phyloP scores from a whole-genome alignment of 2,113 vertebrate genomes.

The Elgaria multicarinata region DNA sequence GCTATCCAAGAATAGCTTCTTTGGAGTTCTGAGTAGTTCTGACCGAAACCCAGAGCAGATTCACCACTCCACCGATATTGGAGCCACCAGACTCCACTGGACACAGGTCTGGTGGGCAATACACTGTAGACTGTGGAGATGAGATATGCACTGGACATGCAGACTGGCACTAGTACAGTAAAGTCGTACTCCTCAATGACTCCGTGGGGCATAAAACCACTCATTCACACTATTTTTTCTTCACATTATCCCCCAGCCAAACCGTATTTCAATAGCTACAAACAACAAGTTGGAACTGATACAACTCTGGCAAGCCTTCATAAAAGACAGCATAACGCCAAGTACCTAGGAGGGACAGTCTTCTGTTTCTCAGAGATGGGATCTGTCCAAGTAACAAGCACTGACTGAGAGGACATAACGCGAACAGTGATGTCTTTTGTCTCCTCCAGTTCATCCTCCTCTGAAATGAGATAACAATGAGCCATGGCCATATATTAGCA shows the following conservation, averaged over 20 bases:
- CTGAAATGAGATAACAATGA: conserved; percentile 74
- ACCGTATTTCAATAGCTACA: accelerated
- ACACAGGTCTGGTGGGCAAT: background rate
- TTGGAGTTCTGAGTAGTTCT: too few relatives aligned
- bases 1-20: too few relatives aligned
- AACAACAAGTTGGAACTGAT: background rate
- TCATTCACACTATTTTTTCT: conserved; percentile 9
- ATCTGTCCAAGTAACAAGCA: conserved; percentile 94
- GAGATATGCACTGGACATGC: background rate
- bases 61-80: too few relatives aligned
- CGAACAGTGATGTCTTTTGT: conserved; percentile 89
- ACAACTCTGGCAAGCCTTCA: background rate
- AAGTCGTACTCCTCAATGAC: background rate
- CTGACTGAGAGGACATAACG: conserved; percentile 95
- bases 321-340: background rate
- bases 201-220: background rate
- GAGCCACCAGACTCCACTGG: background rate
- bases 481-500: background rate
- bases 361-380: conserved; percentile 87
- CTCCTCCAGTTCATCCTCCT: conserved; percentile 84
- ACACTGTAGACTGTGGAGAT: background rate
- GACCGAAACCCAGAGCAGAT: too few relatives aligned
- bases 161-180: background rate
- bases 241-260: background rate
- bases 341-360: conserved; percentile 74